Percentiles rank a stretch among this genome's conserved stretches.
phyloP scores from a whole-genome alignment of 2,888 invertebrate genomes.

The Phortica magna region DNA sequence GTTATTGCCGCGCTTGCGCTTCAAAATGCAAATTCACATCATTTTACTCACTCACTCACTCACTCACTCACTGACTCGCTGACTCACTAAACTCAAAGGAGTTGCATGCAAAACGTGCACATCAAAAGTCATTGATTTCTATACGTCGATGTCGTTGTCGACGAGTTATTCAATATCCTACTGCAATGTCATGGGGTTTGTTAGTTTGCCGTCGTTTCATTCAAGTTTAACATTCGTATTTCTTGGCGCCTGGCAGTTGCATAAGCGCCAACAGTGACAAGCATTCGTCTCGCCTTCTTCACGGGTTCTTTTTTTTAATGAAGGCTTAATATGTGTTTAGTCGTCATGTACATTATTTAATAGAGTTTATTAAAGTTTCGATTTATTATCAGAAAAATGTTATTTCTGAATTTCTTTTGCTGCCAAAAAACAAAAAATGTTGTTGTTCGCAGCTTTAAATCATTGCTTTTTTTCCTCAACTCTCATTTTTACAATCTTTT shows the following conservation, averaged over 20 bases:
- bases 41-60: constrained; percentile 3
- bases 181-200: not conserved
- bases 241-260: not conserved
- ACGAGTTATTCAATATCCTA: not conserved
- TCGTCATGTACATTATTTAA: not conserved
- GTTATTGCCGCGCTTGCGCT: constrained; percentile 28
- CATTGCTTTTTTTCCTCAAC: too few relatives aligned
- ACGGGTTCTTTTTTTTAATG: not conserved
- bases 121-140: constrained; percentile 25
- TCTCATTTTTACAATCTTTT: too few relatives aligned
- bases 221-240: too few relatives aligned
- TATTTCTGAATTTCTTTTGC: too few relatives aligned
- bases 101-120: not conserved
- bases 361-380: not conserved
- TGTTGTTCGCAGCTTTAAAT: too few relatives aligned
- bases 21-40: constrained; percentile 31
- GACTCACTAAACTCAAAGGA: not conserved
- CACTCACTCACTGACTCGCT: constrained; percentile 4
- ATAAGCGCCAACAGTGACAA: not conserved
- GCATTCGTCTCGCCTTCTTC: not conserved
- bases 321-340: not conserved
- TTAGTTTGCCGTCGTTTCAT: not conserved
- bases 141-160: constrained; percentile 17
- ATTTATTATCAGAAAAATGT: not conserved
- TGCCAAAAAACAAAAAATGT: too few relatives aligned